A percentile compares a stretch with the other conserved stretches of the same genome.
Evolutionary conservation across 2,888 invertebrate genomes (phyloP).

Genomic region (Isoperla grammatica): DNA sequence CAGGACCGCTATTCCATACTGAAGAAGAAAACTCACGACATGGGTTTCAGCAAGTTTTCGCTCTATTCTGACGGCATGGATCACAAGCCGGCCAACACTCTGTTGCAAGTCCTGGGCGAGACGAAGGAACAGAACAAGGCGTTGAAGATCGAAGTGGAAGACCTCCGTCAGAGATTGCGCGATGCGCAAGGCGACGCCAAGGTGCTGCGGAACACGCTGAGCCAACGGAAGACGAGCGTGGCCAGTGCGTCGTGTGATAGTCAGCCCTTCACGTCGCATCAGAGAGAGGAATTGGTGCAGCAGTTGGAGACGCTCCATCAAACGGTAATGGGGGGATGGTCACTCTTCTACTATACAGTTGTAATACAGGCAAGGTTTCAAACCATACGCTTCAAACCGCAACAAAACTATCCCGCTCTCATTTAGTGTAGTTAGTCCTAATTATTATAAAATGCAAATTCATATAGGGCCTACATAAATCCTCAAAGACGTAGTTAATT

Average conservation of each 20-base stretch:
- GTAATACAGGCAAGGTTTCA: too few species aligned
- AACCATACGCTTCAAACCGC: too few species aligned
- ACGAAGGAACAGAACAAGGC: conserved; percentile 51
- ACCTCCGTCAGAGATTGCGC: conserved; percentile 62
- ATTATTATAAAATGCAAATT: too few species aligned
- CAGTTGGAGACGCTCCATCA: conserved; percentile 59
- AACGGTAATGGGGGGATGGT: too few species aligned
- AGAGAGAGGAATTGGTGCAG: conserved; percentile 61
- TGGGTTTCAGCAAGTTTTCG: conserved; percentile 25
- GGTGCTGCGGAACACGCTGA: conserved; percentile 43
- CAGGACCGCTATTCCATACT: conserved; percentile 51
- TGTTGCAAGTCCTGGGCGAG: conserved; percentile 38
- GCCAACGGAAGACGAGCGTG: conserved; percentile 21
- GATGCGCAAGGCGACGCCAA: conserved; percentile 66
- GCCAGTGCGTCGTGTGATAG: conserved; percentile 21
- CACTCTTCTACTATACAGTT: too few species aligned
- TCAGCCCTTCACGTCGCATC: conserved; percentile 50
- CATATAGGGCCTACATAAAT: too few species aligned
- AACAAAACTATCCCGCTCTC: too few species aligned
- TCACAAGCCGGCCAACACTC: conserved; percentile 22
- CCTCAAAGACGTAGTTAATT: too few species aligned
- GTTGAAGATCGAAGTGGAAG: conserved; percentile 57
- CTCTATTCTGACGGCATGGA: conserved; percentile 28
- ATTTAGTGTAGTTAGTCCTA: too few species aligned
- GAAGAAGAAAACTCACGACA: conserved; percentile 41